Percentiles rank a stretch among this genome's conserved stretches.
Evolutionary conservation across 2,797 vertebrate genomes (phyloP).

Genomic region (Hydrolagus colliei): DNA sequence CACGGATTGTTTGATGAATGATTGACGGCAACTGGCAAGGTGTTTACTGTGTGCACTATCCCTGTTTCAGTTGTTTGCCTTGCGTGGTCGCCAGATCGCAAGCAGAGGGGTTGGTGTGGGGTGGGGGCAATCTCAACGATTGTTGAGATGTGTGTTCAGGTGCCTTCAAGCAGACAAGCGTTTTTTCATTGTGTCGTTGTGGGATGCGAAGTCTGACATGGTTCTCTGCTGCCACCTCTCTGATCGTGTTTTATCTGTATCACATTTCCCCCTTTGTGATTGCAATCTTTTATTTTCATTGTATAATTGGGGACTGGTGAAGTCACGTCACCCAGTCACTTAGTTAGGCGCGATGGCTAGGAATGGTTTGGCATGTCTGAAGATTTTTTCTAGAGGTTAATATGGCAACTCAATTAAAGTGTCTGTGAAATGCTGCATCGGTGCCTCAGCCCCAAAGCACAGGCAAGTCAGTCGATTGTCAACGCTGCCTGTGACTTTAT

Average conservation of each 20-base stretch:
- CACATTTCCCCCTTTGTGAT: neutral
- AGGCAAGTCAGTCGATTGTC: no score
- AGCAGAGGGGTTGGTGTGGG: no score
- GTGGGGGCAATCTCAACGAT: neutral
- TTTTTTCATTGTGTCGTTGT: neutral
- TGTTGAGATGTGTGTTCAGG: neutral
- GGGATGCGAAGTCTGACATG: neutral
- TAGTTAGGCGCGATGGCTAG: no score
- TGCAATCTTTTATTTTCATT: neutral
- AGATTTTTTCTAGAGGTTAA: neutral
- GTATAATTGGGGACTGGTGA: neutral
- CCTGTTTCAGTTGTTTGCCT: neutral
- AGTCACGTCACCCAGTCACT: neutral
- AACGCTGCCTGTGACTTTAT: neutral
- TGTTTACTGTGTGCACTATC: neutral
- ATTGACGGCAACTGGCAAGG: neutral
- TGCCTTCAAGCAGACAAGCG: neutral
- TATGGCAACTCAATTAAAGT: neutral
- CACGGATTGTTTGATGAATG: neutral
- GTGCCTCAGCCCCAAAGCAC: neutral
- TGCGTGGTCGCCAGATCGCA: neutral
- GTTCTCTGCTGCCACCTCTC: neutral
- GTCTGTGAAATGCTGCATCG: neutral
- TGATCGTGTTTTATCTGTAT: neutral
- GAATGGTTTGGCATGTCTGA: neutral